A percentile compares a stretch with the other conserved stretches of the same genome.
Conservation (phyloP, 2,113 vertebrate species). For the Dunckerocampus dactyliophorus region DNA sequence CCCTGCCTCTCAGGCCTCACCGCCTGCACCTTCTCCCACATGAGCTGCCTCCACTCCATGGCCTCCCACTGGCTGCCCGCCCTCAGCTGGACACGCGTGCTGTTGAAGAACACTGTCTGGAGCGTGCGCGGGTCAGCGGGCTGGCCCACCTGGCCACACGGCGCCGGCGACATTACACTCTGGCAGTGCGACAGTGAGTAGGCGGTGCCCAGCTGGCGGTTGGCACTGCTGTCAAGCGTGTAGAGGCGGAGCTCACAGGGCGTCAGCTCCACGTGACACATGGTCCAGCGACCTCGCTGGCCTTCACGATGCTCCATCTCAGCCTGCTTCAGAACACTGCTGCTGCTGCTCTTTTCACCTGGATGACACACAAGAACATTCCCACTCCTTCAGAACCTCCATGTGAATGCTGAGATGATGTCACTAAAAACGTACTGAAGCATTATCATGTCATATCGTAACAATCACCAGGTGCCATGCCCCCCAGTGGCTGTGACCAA, state of each 20-base stretch:
- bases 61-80: conserved; percentile 86
- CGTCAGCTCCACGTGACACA: conserved; percentile 87
- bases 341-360: conserved; percentile 81
- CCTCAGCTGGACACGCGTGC: conserved; percentile 84
- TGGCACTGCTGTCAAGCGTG: conserved; percentile 85
- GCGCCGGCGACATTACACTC: conserved; percentile 76
- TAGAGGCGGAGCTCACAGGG: conserved; percentile 86
- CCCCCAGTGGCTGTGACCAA: neutral
- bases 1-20: conserved; percentile 60
- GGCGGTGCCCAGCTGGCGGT: conserved; percentile 79
- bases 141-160: conserved; percentile 45
- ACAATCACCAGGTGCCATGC: neutral
- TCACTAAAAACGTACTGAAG: neutral
- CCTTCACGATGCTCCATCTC: conserved; percentile 85
- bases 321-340: conserved; percentile 88
- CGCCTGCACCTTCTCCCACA: conserved; percentile 83
- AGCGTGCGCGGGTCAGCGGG: conserved; percentile 81
- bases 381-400: neutral
- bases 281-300: conserved; percentile 82
- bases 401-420: neutral
- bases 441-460: neutral
- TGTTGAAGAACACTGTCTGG: conserved; percentile 84
- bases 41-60: conserved; percentile 85
- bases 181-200: conserved; percentile 89
- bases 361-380: conserved; percentile 9